phyloP scores from a whole-genome alignment of 2,797 vertebrate species.

The Buphagus erythrorhynchus region DNA sequence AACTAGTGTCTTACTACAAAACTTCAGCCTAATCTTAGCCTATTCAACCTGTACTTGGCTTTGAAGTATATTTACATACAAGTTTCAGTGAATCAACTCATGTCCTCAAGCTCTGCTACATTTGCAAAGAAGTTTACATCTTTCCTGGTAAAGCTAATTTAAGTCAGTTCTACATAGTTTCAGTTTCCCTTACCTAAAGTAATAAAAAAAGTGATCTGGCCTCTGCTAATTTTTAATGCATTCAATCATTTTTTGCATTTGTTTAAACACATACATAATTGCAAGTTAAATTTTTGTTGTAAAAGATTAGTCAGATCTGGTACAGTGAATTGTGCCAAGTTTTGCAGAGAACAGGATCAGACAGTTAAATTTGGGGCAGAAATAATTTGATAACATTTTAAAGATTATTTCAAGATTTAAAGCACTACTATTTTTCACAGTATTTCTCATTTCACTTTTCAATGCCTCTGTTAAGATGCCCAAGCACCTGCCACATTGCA shows the following conservation, averaged over 20 bases:
- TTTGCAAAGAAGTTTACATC: background rate
- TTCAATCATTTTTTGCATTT: background rate
- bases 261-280: background rate
- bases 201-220: background rate
- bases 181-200: background rate
- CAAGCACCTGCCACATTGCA: background rate
- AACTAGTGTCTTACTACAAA: background rate
- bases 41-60: background rate
- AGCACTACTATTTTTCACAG: background rate
- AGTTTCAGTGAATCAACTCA: background rate
- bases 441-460: background rate
- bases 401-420: background rate
- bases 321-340: background rate
- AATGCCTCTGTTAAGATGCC: background rate
- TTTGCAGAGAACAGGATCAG: background rate
- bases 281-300: background rate
- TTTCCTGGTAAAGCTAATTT: background rate
- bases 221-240: background rate
- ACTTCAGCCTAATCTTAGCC: background rate
- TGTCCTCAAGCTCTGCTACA: background rate
- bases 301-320: background rate
- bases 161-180: background rate
- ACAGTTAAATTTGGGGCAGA: fast-evolving
- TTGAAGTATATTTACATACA: background rate
- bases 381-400: background rate